Evolutionary conservation across 2,113 vertebrate species (phyloP), one percentile per base, ranked within the genome.

Genomic region (Orthonyx spaldingii): DNA sequence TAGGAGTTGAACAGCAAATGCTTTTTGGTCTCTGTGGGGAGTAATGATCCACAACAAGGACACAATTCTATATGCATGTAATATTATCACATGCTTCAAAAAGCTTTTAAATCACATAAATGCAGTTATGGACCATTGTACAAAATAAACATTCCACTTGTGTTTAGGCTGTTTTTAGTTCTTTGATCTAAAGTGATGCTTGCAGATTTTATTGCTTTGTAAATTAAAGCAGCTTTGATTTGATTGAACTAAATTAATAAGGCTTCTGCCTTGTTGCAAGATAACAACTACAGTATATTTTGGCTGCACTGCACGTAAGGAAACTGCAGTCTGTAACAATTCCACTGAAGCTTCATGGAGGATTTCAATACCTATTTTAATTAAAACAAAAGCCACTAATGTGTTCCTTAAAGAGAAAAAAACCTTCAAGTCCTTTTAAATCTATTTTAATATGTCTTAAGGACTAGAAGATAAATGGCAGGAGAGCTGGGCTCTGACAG

Each of bases 111-210:
- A 98, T 99, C 98, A 98, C 98, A 97, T 96, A 98, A 98, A 98
- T 97, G 97, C 98, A 98, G 98, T 98, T 98, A 98, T 98, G 98
- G 98, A 96, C 98, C 98, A 98, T 98, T 98, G 98, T 98, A 98
- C 98, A 98, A 98, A 98, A 98, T 98, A 98, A 98, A 99, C 98
- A 98, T 98, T 97, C 98, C 98, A 96, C 98, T 98, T 98, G 98
- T 96, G 97, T 98, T 98, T 97, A 96, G 97, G 97, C 97, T 97
- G 97, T 41, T 98, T 97, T 97, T 97, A 98, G 97, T 97, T 98
- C 97, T 97, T 97, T 98, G 98, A 98, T 98, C 97, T 98, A 97
- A 97, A 98, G 97, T 49, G 37, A 94, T 60, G 88, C 97, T 94
- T 61, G 91, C 92, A 93, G 97, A 94, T 96, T 98, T 98, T 98